phyloP scores from a whole-genome alignment of 2,888 invertebrate species.

The Limnephilus auricula region DNA sequence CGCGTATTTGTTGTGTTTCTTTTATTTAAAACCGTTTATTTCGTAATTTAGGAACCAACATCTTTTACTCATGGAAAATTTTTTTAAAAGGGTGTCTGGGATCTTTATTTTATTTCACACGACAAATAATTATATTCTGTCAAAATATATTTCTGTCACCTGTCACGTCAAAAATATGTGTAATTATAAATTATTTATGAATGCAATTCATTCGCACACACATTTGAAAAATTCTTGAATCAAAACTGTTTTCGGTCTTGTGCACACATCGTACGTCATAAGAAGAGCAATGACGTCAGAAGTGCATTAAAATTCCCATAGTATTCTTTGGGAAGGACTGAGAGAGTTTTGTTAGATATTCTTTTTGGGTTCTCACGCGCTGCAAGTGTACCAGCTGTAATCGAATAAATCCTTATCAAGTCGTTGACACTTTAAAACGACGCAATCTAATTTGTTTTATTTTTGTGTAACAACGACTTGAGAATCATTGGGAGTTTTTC shows the following conservation, averaged over 20 bases:
- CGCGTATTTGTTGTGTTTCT: background rate
- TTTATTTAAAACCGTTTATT: background rate
- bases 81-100: background rate
- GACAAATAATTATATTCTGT: background rate
- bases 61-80: too few species aligned
- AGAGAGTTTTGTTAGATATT: constrained; percentile 30
- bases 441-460: constrained; percentile 3
- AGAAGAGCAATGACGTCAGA: constrained; percentile 36
- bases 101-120: background rate
- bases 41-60: background rate
- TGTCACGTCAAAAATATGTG: background rate
- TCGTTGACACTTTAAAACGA: constrained; percentile 22
- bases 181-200: background rate
- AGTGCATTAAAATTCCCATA: constrained; percentile 37
- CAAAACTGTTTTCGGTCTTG: background rate
- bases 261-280: constrained; percentile 20
- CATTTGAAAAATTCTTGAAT: background rate
- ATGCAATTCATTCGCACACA: background rate
- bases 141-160: background rate
- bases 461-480: background rate
- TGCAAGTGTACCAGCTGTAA: constrained; percentile 19
- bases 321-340: constrained; percentile 12
- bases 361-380: constrained; percentile 40
- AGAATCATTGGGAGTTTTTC: background rate
- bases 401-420: constrained; percentile 37